These are phyloP conservation scores for Mandrillus leucophaeus DNA, from an alignment of 2,113 vertebrate species.

Conservation along the genomic window DNA sequence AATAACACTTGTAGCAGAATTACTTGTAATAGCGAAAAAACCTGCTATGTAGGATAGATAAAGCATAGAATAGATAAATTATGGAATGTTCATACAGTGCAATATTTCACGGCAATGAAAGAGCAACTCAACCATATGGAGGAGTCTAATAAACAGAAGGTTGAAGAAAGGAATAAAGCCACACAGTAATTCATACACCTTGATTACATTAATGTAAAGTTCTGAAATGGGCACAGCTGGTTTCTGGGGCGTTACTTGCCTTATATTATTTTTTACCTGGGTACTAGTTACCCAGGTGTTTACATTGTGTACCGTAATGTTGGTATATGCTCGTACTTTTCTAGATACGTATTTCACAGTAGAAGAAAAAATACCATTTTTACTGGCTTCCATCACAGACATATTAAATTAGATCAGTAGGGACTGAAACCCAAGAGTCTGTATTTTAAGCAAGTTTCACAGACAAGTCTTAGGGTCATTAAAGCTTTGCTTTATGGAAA, in stretches of 20 bases:
- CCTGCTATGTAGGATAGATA: neutral
- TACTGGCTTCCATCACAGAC: neutral
- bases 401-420: neutral
- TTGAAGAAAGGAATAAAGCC: constrained; percentile 25
- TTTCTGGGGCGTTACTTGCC: neutral
- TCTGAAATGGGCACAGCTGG: neutral
- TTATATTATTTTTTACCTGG: neutral
- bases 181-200: neutral
- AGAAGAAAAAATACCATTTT: neutral
- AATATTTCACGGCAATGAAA: neutral
- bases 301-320: neutral
- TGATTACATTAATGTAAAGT: neutral
- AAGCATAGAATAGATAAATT: neutral
- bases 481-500: neutral
- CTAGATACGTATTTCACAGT: neutral
- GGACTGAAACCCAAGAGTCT: neutral
- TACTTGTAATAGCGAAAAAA: constrained; percentile 20
- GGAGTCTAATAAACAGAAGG: neutral
- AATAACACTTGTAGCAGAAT: neutral
- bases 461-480: neutral
- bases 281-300: constrained; percentile 5
- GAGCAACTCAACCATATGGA: neutral
- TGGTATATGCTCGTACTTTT: neutral
- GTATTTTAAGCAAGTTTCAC: constrained; percentile 28
- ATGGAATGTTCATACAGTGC: neutral